Base-by-base conservation (phyloP, 2,113 vertebrate genomes). In the Athene noctua region DNA sequence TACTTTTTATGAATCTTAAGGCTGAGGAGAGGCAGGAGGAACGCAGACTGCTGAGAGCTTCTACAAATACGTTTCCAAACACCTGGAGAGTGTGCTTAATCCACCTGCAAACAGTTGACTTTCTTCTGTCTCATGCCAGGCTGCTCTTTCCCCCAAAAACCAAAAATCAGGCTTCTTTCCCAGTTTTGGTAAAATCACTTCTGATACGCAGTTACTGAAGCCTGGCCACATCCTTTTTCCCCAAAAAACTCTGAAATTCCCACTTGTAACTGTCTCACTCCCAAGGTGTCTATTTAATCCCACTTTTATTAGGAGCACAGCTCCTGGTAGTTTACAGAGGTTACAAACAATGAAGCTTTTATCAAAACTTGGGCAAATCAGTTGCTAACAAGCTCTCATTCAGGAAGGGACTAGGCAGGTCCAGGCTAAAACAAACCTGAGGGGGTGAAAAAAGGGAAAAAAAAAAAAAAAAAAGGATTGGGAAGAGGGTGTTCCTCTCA, bases 291-390 rank as follows among this genome's bases (percentile, higher is more conserved):
- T 87, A 5, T 94, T 94, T 96, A 94, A 94, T 91, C 91, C 77
- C 49, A 52, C 72, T 93, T 84, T 58, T 81, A 86, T 84, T 59
- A 55, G 62, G 51, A 71, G 75, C 57, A 63, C 80, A 91, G 84
- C 49, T 21, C 85, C 0, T 6, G 42, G 54, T 79, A 57, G 44
- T 13, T 94, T 87, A 87, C 68, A 94, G 86, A 51, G 27, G 58
- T 57, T 82, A 59, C 80, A 94, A 29, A 95, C 83, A 96, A 95
- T 67, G 74, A 93, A 71, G 82, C 92, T 92, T 96, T 97, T 74
- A 94, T 90, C 72, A 83, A 71, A 93, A 86, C 90, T 80, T 58
- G 1, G 8, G 67, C 79, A 94, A 94, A 92, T 92, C 81, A 61
- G 81, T 62, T 0, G 0, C 78, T 85, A 94, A 93, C 81, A 86